A percentile compares a stretch with the other conserved stretches of the same genome.
Conservation (phyloP, 2,113 vertebrate genomes). For the Leucopsar rothschildi region DNA sequence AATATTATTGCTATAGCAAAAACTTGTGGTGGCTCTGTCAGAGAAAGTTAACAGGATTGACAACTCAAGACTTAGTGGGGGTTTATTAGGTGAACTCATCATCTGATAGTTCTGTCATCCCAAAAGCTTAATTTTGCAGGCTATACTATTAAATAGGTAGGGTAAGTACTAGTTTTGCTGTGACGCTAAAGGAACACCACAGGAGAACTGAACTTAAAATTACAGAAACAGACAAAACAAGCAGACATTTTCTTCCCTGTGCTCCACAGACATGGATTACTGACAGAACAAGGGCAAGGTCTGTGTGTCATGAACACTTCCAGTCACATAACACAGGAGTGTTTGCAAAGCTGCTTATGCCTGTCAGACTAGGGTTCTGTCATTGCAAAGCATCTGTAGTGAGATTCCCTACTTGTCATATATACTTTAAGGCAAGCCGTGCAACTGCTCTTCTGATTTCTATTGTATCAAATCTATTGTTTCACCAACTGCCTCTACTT, state of each 20-base stretch:
- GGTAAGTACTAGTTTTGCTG: not conserved
- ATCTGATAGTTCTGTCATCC: not conserved
- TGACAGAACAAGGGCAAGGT: not conserved
- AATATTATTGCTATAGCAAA: not conserved
- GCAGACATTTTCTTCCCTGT: not conserved
- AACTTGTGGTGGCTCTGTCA: not conserved
- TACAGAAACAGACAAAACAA: not conserved
- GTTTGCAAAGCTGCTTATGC: not conserved
- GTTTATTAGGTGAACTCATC: not conserved
- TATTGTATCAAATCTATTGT: not conserved
- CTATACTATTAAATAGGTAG: not conserved
- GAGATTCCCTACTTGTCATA: not conserved
- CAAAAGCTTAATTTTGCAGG: not conserved
- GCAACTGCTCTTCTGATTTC: not conserved
- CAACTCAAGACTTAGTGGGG: not conserved
- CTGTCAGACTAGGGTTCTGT: not conserved
- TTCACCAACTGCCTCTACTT: not conserved
- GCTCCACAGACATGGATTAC: not conserved
- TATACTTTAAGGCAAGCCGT: not conserved
- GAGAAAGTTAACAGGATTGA: not conserved
- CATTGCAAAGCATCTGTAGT: not conserved
- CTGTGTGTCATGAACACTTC: not conserved
- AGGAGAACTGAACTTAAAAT: not conserved
- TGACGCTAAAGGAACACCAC: not conserved
- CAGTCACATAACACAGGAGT: not conserved